Percentiles rank a stretch among this genome's conserved stretches.
phyloP scores from a whole-genome alignment of 2,888 invertebrate genomes.

The Dilophus febrilis region DNA sequence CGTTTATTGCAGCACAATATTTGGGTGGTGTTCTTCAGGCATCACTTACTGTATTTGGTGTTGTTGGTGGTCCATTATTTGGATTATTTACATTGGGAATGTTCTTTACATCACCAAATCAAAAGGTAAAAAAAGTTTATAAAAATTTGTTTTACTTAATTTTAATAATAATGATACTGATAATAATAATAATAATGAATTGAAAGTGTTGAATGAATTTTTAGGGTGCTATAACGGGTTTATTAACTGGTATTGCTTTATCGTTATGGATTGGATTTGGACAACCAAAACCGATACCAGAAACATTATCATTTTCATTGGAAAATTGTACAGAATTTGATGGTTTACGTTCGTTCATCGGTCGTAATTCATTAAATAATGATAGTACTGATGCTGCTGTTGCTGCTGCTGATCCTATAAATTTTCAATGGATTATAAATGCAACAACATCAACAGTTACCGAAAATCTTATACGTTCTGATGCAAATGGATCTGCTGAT shows the following conservation, averaged over 20 bases:
- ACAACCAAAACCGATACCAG: conserved; percentile 46
- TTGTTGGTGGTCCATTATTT: conserved; percentile 73
- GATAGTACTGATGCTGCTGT: background rate
- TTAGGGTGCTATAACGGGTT: conserved; percentile 51
- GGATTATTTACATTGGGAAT: conserved; percentile 76
- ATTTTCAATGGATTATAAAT: no score
- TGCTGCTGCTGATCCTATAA: background rate
- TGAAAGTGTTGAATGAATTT: conserved; percentile 13
- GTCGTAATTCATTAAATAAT: background rate
- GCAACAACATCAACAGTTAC: no score
- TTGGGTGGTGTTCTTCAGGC: conserved; percentile 80
- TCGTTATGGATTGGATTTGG: conserved; percentile 78
- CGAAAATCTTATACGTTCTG: background rate
- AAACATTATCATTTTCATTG: conserved; percentile 37
- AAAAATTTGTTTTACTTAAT: conserved; percentile 4
- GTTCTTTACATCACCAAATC: conserved; percentile 55
- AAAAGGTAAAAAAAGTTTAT: conserved; percentile 33
- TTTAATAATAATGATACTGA: no score
- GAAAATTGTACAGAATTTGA: conserved; percentile 34
- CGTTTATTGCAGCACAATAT: conserved; percentile 42
- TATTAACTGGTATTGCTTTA: conserved; percentile 44
- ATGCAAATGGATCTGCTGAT: background rate
- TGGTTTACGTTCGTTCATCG: background rate
- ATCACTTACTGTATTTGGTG: conserved; percentile 69
- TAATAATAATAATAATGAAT: no score